Conservation (phyloP, 2,797 vertebrate genomes). For the Leontopithecus rosalia region DNA sequence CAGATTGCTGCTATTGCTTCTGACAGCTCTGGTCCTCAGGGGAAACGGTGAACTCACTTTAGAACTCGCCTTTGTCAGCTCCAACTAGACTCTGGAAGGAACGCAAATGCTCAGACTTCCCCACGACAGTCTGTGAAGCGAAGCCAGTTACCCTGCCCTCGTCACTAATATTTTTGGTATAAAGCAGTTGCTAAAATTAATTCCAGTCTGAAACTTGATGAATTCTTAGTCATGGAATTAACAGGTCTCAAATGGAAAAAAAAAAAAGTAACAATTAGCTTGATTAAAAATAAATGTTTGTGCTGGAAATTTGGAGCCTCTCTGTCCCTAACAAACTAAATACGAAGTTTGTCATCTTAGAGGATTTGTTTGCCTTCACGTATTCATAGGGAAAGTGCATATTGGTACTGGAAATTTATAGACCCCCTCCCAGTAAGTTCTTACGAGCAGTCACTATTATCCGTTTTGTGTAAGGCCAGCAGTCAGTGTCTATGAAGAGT, state of each 20-base stretch:
- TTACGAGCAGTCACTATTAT: fast-evolving
- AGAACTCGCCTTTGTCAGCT: slow-evolving; percentile 72
- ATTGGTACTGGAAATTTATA: neutral
- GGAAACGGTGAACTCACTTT: slow-evolving; percentile 71
- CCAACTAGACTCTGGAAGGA: slow-evolving; percentile 75
- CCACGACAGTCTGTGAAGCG: slow-evolving; percentile 75
- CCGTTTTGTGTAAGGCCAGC: neutral
- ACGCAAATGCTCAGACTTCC: slow-evolving; percentile 73
- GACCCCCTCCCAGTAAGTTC: neutral
- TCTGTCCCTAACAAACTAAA: slow-evolving; percentile 37
- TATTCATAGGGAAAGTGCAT: neutral
- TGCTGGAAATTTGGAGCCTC: slow-evolving; percentile 53
- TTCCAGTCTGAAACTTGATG: slow-evolving; percentile 74
- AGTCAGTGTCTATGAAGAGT: neutral
- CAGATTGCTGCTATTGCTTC: slow-evolving; percentile 86
- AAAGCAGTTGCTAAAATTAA: slow-evolving; percentile 75
- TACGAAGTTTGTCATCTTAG: neutral
- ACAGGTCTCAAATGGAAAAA: slow-evolving; percentile 62
- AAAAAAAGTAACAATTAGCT: slow-evolving; percentile 24
- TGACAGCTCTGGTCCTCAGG: slow-evolving; percentile 85
- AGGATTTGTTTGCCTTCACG: neutral
- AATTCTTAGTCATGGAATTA: slow-evolving; percentile 77
- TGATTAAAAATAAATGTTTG: slow-evolving; percentile 77
- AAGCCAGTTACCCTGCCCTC: slow-evolving; percentile 74
- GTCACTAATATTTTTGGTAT: slow-evolving; percentile 79